phyloP scores from a whole-genome alignment of 2,113 vertebrate species.

The Phaethornis superciliosus region DNA sequence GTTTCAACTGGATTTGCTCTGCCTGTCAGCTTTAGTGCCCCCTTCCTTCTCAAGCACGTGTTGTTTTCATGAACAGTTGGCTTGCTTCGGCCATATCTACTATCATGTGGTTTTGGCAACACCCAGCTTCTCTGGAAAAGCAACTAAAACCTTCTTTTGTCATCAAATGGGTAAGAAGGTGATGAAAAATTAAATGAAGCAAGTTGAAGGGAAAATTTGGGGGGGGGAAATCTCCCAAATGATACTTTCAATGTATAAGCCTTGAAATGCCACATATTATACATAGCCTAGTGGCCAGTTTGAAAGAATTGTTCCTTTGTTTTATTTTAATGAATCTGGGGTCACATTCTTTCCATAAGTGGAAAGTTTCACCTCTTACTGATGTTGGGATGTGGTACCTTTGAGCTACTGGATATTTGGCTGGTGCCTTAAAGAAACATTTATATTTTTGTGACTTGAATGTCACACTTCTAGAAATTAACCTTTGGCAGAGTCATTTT shows the following conservation, averaged over 20 bases:
- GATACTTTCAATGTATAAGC: background rate
- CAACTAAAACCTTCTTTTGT: background rate
- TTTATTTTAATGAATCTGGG: background rate
- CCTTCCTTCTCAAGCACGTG: background rate
- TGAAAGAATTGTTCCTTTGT: background rate
- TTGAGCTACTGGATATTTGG: background rate
- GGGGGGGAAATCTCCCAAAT: background rate
- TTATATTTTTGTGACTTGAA: background rate
- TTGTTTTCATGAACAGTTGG: background rate
- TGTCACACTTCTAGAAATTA: background rate
- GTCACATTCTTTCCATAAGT: background rate
- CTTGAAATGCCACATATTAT: background rate
- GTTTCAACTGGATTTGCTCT: background rate
- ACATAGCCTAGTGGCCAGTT: background rate
- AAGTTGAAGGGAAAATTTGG: background rate
- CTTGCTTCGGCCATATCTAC: background rate
- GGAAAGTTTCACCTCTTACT: background rate
- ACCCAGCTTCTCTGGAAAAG: background rate
- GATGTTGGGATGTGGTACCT: background rate
- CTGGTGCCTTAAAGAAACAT: background rate
- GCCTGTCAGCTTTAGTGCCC: background rate
- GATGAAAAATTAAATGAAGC: background rate
- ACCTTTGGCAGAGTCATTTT: background rate
- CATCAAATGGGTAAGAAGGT: background rate
- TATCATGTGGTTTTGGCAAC: background rate